Conservation (phyloP, 1,140 invertebrate species). For the Halesus radiatus region DNA sequence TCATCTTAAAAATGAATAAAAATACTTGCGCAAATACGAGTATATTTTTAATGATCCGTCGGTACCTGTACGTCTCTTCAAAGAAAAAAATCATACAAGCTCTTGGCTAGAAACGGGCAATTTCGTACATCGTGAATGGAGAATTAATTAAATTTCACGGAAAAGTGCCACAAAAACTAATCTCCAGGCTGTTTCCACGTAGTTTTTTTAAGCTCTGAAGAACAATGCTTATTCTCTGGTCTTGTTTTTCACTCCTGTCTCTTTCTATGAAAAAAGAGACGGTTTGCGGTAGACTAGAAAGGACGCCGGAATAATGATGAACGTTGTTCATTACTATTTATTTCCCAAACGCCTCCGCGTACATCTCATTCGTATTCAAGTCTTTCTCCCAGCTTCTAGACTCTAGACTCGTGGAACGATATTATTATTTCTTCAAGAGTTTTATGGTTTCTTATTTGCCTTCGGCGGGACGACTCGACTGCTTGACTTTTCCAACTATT, state of each 20-base stretch:
- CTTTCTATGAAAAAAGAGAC: not conserved
- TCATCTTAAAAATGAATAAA: too few species aligned
- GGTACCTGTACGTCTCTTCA: not conserved
- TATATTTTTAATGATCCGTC: too few species aligned
- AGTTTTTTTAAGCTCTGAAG: not conserved
- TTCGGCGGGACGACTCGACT: not conserved
- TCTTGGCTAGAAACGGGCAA: too few species aligned
- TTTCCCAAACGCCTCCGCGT: constrained; percentile 8
- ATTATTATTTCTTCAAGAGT: constrained; percentile 18
- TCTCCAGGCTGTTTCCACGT: not conserved
- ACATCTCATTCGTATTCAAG: constrained; percentile 22
- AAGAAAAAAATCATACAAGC: not conserved
- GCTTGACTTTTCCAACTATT: not conserved
- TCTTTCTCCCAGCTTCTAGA: not conserved
- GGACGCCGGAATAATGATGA: not conserved
- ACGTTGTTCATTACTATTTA: constrained; percentile 23
- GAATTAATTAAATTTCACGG: not conserved
- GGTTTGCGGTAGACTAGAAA: not conserved
- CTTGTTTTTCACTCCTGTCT: not conserved
- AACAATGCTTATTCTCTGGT: not conserved
- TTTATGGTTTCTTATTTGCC: not conserved
- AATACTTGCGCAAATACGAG: too few species aligned
- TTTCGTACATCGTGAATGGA: too few species aligned
- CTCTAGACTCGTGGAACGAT: not conserved
- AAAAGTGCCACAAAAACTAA: not conserved